Percentiles rank a stretch among this genome's conserved stretches.
Evolutionary conservation across 1,140 invertebrate species (phyloP).

Genomic region (Leptopilina boulardi): DNA sequence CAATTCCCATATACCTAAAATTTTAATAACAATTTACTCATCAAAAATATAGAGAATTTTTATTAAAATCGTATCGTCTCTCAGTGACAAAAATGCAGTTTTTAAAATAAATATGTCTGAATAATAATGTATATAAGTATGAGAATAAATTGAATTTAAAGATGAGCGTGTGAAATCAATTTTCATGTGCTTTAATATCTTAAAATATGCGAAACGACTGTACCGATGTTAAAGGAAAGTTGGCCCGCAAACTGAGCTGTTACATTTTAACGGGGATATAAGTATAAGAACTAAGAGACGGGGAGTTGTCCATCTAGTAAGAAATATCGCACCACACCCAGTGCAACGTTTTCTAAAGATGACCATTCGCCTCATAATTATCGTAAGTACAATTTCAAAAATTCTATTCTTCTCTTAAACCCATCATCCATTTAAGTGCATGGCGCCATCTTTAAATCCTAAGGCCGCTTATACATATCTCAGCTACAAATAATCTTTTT

Average conservation of each 20-base stretch:
- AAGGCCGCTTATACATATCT: neutral
- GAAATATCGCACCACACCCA: conserved; percentile 56
- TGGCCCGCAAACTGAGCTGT: conserved; percentile 37
- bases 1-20: too few species aligned
- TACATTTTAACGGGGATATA: conserved; percentile 61
- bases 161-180: neutral
- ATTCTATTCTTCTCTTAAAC: neutral
- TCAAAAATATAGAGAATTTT: too few species aligned
- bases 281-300: conserved; percentile 62
- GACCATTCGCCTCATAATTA: conserved; percentile 2
- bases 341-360: conserved; percentile 50
- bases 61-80: too few species aligned
- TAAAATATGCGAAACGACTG: conserved; percentile 40
- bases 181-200: neutral
- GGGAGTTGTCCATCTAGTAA: conserved; percentile 59
- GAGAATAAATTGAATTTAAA: too few species aligned
- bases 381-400: conserved; percentile 2
- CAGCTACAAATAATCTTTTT: neutral
- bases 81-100: too few species aligned
- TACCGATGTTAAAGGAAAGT: conserved; percentile 55
- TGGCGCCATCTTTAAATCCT: neutral
- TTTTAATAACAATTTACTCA: too few species aligned
- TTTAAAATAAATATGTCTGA: too few species aligned
- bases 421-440: neutral
- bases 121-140: too few species aligned